Conservation (phyloP, 2,113 vertebrate species). For the Odocoileus hemionus region DNA sequence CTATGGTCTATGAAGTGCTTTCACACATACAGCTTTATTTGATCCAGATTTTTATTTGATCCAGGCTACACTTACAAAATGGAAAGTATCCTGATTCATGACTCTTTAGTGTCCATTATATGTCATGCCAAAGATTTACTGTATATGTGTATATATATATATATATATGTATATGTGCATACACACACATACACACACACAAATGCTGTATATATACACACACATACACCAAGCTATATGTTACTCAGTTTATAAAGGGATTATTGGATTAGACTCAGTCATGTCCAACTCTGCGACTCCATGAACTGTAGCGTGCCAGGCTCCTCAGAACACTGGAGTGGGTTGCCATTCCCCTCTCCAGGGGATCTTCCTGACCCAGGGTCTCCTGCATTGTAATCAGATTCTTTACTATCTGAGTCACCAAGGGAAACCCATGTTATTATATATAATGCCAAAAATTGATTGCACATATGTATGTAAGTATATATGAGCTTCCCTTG, state of each 20-base stretch:
- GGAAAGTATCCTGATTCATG: background rate
- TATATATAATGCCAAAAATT: background rate
- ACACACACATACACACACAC: background rate
- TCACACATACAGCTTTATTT: constrained; percentile 9
- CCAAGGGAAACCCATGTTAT: background rate
- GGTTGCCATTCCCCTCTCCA: background rate
- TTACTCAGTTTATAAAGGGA: background rate
- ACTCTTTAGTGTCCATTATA: background rate
- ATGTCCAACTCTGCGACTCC: background rate
- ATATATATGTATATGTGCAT: background rate
- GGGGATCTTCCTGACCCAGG: background rate
- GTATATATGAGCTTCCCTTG: background rate
- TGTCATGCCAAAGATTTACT: background rate
- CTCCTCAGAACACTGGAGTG: background rate
- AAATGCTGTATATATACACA: background rate
- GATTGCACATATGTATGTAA: background rate
- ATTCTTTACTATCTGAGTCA: background rate
- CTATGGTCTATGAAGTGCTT: background rate
- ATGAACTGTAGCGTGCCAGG: background rate
- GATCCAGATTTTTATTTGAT: constrained; percentile 23
- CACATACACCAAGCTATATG: background rate
- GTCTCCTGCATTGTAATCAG: background rate
- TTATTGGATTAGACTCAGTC: background rate
- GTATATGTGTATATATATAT: background rate
- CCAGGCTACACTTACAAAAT: background rate